Conservation (phyloP, 2,888 invertebrate genomes). For the Ganaspis brasiliensis region DNA sequence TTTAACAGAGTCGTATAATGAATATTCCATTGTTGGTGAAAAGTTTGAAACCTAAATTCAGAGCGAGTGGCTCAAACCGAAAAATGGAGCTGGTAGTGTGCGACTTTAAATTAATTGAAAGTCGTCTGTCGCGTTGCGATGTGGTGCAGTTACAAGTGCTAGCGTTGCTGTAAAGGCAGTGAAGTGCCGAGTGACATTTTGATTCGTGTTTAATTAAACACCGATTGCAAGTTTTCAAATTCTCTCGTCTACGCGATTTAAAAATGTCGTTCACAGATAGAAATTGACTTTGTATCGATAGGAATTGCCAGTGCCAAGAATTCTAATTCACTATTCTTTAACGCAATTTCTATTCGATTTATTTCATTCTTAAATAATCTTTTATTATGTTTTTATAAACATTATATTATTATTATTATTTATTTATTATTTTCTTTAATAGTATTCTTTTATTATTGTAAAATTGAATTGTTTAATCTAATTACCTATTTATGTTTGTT, state of each 20-base stretch:
- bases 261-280: constrained; percentile 24
- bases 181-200: constrained; percentile 56
- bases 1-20: constrained; percentile 7
- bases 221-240: constrained; percentile 45
- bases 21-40: constrained; percentile 1
- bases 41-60: constrained; percentile 29
- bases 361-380: too few species aligned
- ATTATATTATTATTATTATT: too few species aligned
- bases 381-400: too few species aligned
- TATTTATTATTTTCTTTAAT: too few species aligned
- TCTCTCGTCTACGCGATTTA: background rate
- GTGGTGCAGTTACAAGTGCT: constrained; percentile 37
- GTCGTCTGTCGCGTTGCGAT: constrained; percentile 50
- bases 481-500: too few species aligned
- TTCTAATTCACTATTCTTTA: background rate
- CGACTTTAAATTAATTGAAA: constrained; percentile 69
- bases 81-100: constrained; percentile 29
- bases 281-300: background rate
- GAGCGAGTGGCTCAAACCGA: constrained; percentile 2
- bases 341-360: background rate
- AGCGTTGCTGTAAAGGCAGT: constrained; percentile 51
- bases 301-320: background rate
- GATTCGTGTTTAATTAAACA: constrained; percentile 65
- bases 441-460: too few species aligned
- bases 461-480: too few species aligned